Evolutionary conservation across 2,113 vertebrate species (phyloP), one percentile per base, ranked within the genome.

Genomic region (Sceloporus undulatus): DNA sequence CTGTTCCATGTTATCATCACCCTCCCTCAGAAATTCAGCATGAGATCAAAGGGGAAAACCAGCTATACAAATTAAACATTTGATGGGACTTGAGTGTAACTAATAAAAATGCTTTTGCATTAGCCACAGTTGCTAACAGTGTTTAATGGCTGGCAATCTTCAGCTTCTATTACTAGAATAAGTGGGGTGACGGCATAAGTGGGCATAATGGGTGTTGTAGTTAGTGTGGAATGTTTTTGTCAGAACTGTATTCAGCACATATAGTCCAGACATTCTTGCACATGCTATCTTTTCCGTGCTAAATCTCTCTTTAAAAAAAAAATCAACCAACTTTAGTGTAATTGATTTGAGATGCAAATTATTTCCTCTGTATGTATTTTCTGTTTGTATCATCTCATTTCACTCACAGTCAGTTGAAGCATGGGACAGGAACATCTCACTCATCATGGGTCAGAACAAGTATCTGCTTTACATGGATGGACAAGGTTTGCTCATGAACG

Each of bases 71-170:
- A 94, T 91, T 91, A 93, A 29, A 91, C 74, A 92, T 94, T 81
- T 95, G 87, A 92, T 76, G 79, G 85, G 75, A 91, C 88, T 81
- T 84, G 87, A 93, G n/a, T 91, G 91, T 90, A 94, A 92, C 91
- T 88, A 92, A 89, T 87, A 93, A 94, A 94, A 93, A 93, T 89
- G 85, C 1, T 94, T 91, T 89, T 93, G 77, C 88, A 93, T 92
- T 93, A 93, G 85, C 86, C 84, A 88, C 79, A 91, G 88, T 93
- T 93, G 68, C 74, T 92, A 94, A 92, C 66, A 88, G 75, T 5
- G 2, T 89, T 94, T 91, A 94, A 88, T 91, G 91, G 81, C 65
- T 92, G 74, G 66, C 0, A 81, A 91, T 81, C 82, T 76, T 73
- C 88, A 89, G 87, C 77, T 93, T 93, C 91, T 85, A 92, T 77